Percentiles rank a stretch among this genome's conserved stretches.
These are phyloP conservation scores for Phoeniculus purpureus DNA, from an alignment of 2,797 vertebrate genomes.

Conservation along the genomic window DNA sequence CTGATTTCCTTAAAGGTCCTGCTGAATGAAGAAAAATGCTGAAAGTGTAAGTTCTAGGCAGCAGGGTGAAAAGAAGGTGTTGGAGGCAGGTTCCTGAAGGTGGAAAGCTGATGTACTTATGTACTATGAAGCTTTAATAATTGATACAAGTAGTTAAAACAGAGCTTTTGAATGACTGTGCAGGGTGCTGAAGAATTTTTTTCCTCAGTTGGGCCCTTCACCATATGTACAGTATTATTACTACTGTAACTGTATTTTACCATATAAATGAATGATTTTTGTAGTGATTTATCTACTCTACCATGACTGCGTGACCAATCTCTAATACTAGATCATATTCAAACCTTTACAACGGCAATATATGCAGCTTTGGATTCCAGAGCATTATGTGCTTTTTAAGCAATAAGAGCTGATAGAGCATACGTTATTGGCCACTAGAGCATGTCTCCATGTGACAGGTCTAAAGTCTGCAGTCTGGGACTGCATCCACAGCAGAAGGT, in stretches of 20 bases:
- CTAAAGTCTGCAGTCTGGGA: neutral
- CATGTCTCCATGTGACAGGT: neutral
- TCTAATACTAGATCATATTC: constrained; percentile 21
- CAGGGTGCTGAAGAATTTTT: constrained; percentile 19
- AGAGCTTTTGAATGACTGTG: constrained; percentile 3
- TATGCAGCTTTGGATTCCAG: constrained; percentile 14
- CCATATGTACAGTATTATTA: constrained; percentile 1
- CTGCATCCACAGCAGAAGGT: neutral
- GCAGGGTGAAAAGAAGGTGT: neutral
- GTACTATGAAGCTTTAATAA: constrained; percentile 16
- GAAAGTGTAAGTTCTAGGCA: neutral
- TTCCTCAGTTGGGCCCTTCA: neutral
- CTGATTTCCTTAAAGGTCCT: neutral
- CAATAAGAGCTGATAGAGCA: neutral
- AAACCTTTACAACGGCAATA: constrained; percentile 12
- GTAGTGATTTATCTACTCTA: constrained; percentile 35
- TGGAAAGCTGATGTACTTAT: neutral
- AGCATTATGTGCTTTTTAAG: constrained; percentile 31
- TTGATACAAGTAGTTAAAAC: constrained; percentile 38
- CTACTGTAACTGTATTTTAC: constrained; percentile 1
- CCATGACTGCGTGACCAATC: neutral
- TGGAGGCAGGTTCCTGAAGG: neutral
- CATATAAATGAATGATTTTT: constrained; percentile 35
- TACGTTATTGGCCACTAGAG: neutral
- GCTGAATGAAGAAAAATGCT: neutral